Evolutionary conservation across 2,113 vertebrate species (phyloP).

Genomic region (Megaleporinus macrocephalus): DNA sequence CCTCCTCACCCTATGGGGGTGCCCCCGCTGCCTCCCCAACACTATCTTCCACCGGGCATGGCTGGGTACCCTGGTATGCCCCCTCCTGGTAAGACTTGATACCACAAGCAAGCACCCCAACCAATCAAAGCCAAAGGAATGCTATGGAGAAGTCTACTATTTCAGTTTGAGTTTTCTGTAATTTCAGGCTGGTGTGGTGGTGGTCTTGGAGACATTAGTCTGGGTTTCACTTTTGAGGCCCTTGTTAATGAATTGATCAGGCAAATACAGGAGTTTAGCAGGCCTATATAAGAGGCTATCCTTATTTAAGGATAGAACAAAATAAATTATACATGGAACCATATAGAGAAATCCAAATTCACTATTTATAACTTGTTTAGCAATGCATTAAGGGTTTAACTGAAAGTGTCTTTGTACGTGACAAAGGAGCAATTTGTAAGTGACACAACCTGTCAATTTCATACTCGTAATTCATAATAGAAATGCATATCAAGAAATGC

Average conservation of each 20-base stretch:
- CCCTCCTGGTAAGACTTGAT: conserved; percentile 91
- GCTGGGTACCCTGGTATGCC: conserved; percentile 94
- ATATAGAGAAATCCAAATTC: background rate
- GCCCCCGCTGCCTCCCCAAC: conserved; percentile 81
- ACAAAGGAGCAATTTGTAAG: too few relatives aligned
- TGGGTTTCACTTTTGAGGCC: background rate
- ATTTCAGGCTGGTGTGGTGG: background rate
- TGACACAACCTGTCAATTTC: too few relatives aligned
- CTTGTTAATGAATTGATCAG: background rate
- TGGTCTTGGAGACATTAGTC: background rate
- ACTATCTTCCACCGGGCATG: conserved; percentile 94
- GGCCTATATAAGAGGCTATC: background rate
- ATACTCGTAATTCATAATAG: too few relatives aligned
- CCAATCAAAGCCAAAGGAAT: conserved; percentile 43
- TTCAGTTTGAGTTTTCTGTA: background rate
- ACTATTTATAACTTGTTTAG: background rate
- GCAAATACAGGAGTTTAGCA: background rate
- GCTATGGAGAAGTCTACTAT: background rate
- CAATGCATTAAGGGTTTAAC: background rate
- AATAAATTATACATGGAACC: background rate
- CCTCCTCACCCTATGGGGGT: conserved; percentile 94
- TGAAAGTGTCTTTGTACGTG: background rate
- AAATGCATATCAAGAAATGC: too few relatives aligned
- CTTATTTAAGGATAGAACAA: background rate
- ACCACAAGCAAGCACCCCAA: conserved; percentile 57